Base-by-base conservation (phyloP, 2,888 invertebrate species). In the Diloba caeruleocephala region DNA sequence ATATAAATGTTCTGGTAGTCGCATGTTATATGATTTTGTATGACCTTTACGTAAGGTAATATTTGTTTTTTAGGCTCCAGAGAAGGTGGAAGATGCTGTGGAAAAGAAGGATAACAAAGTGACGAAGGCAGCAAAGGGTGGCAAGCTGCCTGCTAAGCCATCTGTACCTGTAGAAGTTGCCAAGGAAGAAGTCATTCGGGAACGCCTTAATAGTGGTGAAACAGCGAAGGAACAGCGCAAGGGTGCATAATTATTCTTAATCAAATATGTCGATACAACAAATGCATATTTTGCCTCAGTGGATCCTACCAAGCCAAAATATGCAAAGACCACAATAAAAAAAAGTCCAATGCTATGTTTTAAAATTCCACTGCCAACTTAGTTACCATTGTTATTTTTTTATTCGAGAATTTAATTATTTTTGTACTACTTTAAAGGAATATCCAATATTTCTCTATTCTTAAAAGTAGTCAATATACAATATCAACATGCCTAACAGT, bases 211-310 rank as follows among this genome's bases (percentile, higher is more conserved):
- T 58, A 86, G 78, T 44, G 80, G 74, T 1, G 93, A 92, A 26
- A 76, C 73, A 0, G 83, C 90, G 8, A 92, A 91, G 61, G 93
- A 93, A 57, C 92, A 92, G 71, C 88, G 91, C 34, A 94, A 92
- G 82, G 85, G 93, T 92, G 17, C 26, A 36, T 38, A 55, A 10
- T 32, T 9, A 31, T n/a, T 15, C 14, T 29, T 12, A 9, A 26
- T 12, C n/a, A 21, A 21, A 21, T 21, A 7, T 15, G 14, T 31
- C n/a, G n/a, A n/a, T n/a, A n/a, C n/a, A n/a, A n/a, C n/a, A n/a
- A n/a, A n/a, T n/a, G n/a, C n/a, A n/a, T n/a, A n/a, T n/a, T n/a
- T n/a, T n/a, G n/a, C n/a, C n/a, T n/a, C n/a, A n/a, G n/a, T n/a
- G n/a, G n/a, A n/a, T n/a, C n/a, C n/a, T n/a, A n/a, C n/a, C n/a